A percentile compares a stretch with the other conserved stretches of the same genome.
Evolutionary conservation across 2,113 vertebrate genomes (phyloP).

Genomic region (Pyxicephalus adspersus): DNA sequence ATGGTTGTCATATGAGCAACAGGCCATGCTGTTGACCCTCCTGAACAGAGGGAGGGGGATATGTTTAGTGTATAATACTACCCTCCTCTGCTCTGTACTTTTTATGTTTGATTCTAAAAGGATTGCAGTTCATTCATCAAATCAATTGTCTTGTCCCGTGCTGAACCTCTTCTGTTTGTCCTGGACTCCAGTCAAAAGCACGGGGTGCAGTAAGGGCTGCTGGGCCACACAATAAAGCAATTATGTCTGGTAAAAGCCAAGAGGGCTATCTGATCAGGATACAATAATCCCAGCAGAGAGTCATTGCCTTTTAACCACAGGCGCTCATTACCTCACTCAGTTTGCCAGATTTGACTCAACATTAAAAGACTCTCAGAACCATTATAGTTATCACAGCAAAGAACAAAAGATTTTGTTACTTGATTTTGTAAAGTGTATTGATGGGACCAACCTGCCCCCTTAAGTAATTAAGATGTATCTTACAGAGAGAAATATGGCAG

Average conservation of each 20-base stretch:
- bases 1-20: too few species aligned
- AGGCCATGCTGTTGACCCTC: too few species aligned
- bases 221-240: conserved; percentile 35
- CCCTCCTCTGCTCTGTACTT: not conserved
- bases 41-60: not conserved
- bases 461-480: too few species aligned
- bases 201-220: not conserved
- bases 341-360: not conserved
- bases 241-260: conserved; percentile 2
- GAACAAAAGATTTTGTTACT: too few species aligned
- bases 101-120: conserved; percentile 17
- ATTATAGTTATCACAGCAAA: too few species aligned
- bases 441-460: too few species aligned
- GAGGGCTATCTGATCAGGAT: not conserved
- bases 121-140: conserved; percentile 31
- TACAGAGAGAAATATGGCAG: too few species aligned
- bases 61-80: not conserved
- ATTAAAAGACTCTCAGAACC: not conserved
- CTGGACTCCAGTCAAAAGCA: conserved; percentile 18
- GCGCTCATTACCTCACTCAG: not conserved
- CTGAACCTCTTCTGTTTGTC: conserved; percentile 6
- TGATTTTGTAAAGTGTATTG: too few species aligned
- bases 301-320: not conserved
- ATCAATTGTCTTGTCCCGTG: conserved; percentile 7
- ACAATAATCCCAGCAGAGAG: conserved; percentile 37